Base-by-base conservation (phyloP, 1,140 invertebrate genomes). In the Aplysia californica region DNA sequence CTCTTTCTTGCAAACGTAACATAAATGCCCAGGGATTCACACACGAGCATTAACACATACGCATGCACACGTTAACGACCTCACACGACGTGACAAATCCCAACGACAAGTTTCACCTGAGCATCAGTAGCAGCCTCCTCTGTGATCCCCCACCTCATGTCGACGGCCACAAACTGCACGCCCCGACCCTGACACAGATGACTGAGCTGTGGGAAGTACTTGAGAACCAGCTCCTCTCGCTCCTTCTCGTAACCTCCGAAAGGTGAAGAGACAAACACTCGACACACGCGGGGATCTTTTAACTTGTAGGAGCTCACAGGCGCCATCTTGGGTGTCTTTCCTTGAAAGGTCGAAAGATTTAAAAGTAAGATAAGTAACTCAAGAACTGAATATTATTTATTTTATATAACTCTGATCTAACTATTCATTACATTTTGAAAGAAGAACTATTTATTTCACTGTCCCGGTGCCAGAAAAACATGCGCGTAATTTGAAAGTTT, bases 71-170 rank as follows among this genome's bases (percentile, higher is more conserved):
- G 10, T 50, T 10, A 61, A 61, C 26, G 6, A 6, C 29, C 10
- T 61, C 58, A 20, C 18, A 61, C 6, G 26, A 61, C 58, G 6
- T 31, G 29, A 61, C 58, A 6, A 61, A 18, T 6, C 10, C 10
- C 26, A 26, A 10, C 6, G 6, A 6, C 26, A 6, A 61, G 26
- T 36, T 33, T 71, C 10, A 71, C 69, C 77, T 86, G 84, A 38
- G 83, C 80, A 39, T 80, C 84, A 29, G 78, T 79, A 3, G 84
- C 79, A 21, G 84, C 79, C 55, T 87, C 85, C 59, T 82, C 50
- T 18, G 86, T 87, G 31, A 87, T 87, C 0, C 86, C 86, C 86
- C 86, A 87, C 66, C 86, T 80, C 86, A 87, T 86, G 67, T 87
- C 86, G 18, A 87, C 85, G 10, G 86, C 78, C 4, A 82, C 85